phyloP scores from a whole-genome alignment of 2,113 vertebrate species.

The Mirounga angustirostris region DNA sequence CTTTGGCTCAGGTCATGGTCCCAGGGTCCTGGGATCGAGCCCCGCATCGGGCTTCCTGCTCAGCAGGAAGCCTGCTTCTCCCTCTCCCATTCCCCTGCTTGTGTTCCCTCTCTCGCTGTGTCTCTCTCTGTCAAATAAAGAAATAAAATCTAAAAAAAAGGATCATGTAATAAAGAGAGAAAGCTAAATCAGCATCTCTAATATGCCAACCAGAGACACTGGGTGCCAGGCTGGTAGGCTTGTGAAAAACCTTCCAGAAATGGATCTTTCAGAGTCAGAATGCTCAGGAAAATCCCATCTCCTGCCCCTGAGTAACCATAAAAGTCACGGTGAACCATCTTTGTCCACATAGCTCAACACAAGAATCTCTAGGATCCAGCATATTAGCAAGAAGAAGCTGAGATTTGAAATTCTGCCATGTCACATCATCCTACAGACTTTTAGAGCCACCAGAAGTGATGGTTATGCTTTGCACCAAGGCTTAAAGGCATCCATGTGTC shows the following conservation, averaged over 20 bases:
- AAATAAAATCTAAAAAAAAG: not conserved
- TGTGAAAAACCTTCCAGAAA: not conserved
- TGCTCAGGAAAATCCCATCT: not conserved
- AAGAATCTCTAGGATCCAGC: not conserved
- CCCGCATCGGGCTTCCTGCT: too few relatives aligned
- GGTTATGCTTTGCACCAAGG: not conserved
- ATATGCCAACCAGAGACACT: not conserved
- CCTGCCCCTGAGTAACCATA: not conserved
- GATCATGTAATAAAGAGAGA: constrained; percentile 71
- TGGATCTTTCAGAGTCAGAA: constrained; percentile 26
- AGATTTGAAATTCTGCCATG: not conserved
- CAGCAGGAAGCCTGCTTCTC: too few relatives aligned
- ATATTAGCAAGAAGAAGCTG: not conserved
- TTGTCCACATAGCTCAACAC: not conserved
- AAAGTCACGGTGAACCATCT: not conserved
- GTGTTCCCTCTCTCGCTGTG: too few relatives aligned
- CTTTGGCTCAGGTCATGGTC: too few relatives aligned
- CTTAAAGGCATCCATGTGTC: not conserved
- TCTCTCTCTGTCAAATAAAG: too few relatives aligned
- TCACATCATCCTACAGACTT: not conserved
- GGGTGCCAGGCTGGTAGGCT: not conserved
- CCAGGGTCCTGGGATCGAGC: too few relatives aligned
- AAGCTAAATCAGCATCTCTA: constrained; percentile 56
- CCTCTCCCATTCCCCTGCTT: too few relatives aligned
- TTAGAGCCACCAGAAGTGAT: not conserved